These are phyloP conservation scores for Trochalopteron elliotii DNA, from an alignment of 2,113 vertebrate genomes.

Conservation along the genomic window DNA sequence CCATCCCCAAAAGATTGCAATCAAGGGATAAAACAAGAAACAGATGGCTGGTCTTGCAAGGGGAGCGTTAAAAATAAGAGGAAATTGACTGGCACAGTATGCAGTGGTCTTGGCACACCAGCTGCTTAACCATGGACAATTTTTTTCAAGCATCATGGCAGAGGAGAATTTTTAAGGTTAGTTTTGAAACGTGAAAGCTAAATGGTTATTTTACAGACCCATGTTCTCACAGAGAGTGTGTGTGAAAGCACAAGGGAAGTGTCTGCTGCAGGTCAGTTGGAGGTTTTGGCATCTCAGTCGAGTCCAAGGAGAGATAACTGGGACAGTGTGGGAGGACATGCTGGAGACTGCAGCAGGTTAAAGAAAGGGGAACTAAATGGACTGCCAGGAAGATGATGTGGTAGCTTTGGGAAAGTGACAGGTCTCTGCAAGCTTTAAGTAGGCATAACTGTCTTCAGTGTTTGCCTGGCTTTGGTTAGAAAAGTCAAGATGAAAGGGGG, in stretches of 20 bases:
- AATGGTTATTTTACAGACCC: background rate
- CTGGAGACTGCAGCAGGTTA: background rate
- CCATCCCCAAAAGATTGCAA: slow-evolving; percentile 47
- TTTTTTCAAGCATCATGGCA: slow-evolving; percentile 2
- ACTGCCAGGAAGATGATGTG: background rate
- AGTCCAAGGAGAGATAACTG: background rate
- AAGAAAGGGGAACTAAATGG: background rate
- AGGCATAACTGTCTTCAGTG: background rate
- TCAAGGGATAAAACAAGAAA: slow-evolving; percentile 52
- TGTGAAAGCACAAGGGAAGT: background rate
- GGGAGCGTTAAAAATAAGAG: slow-evolving; percentile 59
- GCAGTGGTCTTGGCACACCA: slow-evolving; percentile 49
- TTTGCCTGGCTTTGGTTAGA: background rate
- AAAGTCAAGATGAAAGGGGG: background rate
- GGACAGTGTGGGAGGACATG: background rate
- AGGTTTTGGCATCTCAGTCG: background rate
- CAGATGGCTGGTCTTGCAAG: slow-evolving; percentile 57
- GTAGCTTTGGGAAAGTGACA: background rate
- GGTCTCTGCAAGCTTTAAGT: background rate
- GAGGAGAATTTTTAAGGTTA: background rate
- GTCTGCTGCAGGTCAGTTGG: background rate
- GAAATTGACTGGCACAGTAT: slow-evolving; percentile 59
- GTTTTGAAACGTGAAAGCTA: background rate
- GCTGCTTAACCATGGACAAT: slow-evolving; percentile 23
- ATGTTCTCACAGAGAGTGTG: background rate